Conservation (phyloP, 2,113 vertebrate genomes). For the Regulus satrapa region DNA sequence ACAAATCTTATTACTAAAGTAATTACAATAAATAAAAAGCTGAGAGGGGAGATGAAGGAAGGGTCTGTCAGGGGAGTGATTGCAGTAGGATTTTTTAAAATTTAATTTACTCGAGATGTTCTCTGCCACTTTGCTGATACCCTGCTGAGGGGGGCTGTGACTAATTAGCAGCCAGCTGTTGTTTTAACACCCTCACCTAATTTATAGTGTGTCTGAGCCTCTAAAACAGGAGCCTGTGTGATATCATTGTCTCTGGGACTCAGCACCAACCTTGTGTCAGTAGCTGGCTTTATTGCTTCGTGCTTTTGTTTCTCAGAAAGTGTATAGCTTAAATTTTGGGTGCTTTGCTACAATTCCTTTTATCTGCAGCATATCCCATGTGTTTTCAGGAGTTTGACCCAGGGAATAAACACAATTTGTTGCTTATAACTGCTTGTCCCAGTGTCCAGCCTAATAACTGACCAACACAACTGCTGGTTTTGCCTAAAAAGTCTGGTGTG, state of each 20-base stretch:
- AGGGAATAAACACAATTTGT: background rate
- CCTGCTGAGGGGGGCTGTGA: conserved; percentile 38
- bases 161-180: conserved; percentile 67
- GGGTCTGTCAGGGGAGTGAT: conserved; percentile 60
- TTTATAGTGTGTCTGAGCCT: conserved; percentile 22
- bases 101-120: conserved; percentile 66
- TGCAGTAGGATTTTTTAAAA: conserved; percentile 59
- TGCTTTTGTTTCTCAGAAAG: background rate
- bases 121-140: conserved; percentile 28
- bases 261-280: background rate
- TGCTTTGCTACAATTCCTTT: background rate
- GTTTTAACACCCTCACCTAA: conserved; percentile 34
- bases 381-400: background rate
- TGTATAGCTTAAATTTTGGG: background rate
- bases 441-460: background rate
- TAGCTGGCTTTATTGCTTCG: background rate
- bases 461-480: background rate
- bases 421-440: background rate
- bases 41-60: conserved; percentile 56
- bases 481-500: background rate
- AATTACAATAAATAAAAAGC: conserved; percentile 80
- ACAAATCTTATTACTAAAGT: conserved; percentile 78
- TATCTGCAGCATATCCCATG: background rate
- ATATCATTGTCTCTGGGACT: background rate
- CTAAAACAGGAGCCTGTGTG: conserved; percentile 22